Conservation (phyloP, 2,888 invertebrate genomes). For the Andrena bucephala region DNA sequence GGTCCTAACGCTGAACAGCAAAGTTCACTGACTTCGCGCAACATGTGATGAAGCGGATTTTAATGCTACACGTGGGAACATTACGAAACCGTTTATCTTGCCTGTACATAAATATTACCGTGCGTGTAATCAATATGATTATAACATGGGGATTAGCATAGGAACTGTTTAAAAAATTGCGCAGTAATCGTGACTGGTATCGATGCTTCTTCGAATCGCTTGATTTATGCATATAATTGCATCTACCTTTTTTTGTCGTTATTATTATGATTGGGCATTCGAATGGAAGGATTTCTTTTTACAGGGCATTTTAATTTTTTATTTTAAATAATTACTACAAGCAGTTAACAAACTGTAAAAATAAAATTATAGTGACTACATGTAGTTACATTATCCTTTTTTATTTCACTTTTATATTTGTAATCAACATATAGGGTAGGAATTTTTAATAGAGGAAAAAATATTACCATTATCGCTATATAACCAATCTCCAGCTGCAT, state of each 20-base stretch:
- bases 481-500: no score
- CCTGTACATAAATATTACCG: not conserved
- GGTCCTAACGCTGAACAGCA: not conserved
- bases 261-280: not conserved
- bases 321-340: not conserved
- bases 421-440: no score
- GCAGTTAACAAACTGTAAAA: not conserved
- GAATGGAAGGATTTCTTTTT: not conserved
- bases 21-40: not conserved
- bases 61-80: not conserved
- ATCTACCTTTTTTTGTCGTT: not conserved
- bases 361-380: not conserved
- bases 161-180: not conserved
- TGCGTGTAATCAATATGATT: conserved; percentile 1
- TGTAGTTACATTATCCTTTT: no score
- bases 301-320: not conserved
- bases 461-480: no score
- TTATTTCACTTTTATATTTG: no score
- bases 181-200: not conserved
- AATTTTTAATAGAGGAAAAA: no score
- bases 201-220: no score
- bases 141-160: not conserved
- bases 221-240: no score
- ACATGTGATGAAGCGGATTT: not conserved
- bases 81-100: conserved; percentile 26